Evolutionary conservation across 2,888 invertebrate genomes (phyloP), one percentile per base, ranked within the genome.

Genomic region (Ochropacha duplaris): DNA sequence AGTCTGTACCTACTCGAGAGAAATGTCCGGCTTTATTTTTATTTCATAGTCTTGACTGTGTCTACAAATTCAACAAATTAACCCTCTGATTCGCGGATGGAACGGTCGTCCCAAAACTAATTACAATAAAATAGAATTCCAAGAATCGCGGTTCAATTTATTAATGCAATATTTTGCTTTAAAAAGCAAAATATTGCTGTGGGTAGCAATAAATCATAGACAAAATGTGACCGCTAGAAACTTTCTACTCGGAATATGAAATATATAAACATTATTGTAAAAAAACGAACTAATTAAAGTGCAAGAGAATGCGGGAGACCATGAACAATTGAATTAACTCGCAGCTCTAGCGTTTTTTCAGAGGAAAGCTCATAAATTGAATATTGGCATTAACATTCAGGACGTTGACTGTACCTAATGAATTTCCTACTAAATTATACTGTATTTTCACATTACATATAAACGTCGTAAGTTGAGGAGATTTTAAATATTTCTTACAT

Each of bases 271-370:
- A 57, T 58, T 54, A 56, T 60, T 62, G 57, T 65, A 65, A 68
- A n/a, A 71, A 65, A 56, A 66, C 55, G 50, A 55, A 61, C 57
- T 73, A 73, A 73, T 72, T 69, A 65, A 67, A 61, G 60, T 64
- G 54, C 57, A 57, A 56, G 50, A 49, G 36, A 36, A 26, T 36
- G 36, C 57, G 51, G 57, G 51, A 52, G 59, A 59, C 61, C 60
- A 26, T 57, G 58, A 71, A 71, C 62, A 73, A 65, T 60, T 61
- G 59, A 51, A 73, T 72, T 73, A 59, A 62, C 64, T 64, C 60
- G 57, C 68, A 70, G 62, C 64, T 64, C 54, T 56, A 44, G 52
- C 24, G 34, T 22, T 26, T 52, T 55, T 49, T 51, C 36, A 49
- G 19, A 19, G 44, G 9, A 44, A 44, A 54, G 28, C 58, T 62